A percentile compares a stretch with the other conserved stretches of the same genome.
Conservation (phyloP, 2,797 vertebrate species). For the Okamejei kenojei region DNA sequence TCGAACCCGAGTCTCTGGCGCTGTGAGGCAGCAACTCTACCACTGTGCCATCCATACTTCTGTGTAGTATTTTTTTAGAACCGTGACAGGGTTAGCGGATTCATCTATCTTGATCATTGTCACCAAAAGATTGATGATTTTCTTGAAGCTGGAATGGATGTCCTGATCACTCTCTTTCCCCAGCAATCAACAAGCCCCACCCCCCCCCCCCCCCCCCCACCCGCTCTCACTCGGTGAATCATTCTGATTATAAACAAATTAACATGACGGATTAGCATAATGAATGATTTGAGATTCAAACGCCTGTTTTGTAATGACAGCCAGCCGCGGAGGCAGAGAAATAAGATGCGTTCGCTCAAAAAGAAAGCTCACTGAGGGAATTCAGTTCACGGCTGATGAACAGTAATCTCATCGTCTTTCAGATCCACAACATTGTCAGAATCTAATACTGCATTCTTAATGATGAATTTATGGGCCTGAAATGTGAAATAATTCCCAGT, state of each 20-base stretch:
- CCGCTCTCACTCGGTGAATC: background rate
- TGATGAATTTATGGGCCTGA: slow-evolving; percentile 37
- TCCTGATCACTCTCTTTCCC: background rate
- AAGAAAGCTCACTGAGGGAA: background rate
- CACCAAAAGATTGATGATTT: background rate
- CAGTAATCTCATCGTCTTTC: slow-evolving; percentile 39
- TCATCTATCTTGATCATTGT: background rate
- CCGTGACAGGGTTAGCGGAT: background rate
- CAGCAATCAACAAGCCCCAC: no score
- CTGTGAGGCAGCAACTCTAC: no score
- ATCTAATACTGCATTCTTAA: slow-evolving; percentile 40
- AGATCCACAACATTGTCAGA: slow-evolving; percentile 33
- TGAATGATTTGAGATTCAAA: slow-evolving; percentile 29
- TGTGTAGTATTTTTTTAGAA: background rate
- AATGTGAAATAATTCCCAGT: slow-evolving; percentile 25
- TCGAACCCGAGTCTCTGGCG: no score
- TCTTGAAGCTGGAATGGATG: background rate
- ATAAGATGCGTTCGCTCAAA: background rate
- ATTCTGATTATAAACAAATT: slow-evolving; percentile 25
- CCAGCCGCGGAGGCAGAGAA: slow-evolving; percentile 38
- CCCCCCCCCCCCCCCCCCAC: no score
- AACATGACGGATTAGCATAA: background rate
- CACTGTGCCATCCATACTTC: no score
- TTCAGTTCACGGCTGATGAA: slow-evolving; percentile 36
- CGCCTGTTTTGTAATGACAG: background rate